Evolutionary conservation across 2,797 vertebrate species (phyloP), one percentile per base, ranked within the genome.

Genomic region (Pogonophryne albipinna): DNA sequence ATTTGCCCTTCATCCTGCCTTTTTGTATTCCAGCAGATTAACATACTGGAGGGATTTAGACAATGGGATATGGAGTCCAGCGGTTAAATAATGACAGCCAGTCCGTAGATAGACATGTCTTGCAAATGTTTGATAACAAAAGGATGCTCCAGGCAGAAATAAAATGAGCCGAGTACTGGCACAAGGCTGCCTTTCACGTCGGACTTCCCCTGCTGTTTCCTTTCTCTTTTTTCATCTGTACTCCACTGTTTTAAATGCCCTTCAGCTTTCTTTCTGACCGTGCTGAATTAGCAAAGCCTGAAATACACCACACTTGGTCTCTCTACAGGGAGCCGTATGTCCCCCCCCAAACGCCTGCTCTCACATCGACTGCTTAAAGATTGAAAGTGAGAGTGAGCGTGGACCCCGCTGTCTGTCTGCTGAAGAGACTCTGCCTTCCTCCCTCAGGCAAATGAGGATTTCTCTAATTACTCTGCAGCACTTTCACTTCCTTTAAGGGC

Each of bases 231-330:
- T 7, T 38, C 27, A 15, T 64, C 63, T 4, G 3, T n/a, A 14
- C 14, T 7, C 78, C 44, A 17, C 0, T 10, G 45, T 62, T 59
- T 71, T 79, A 80, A 90, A 74, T 67, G 68, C 68, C 82, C 90
- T 87, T 59, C 76, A 82, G 82, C 70, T 60, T 82, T 81, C 79
- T 72, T 59, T 84, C 74, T 78, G 85, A 90, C 85, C 78, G 0
- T 84, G 85, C 79, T 88, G 86, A 89, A 91, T 91, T 85, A 86
- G 85, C 85, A 73, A 79, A 59, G 80, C 78, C 85, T 52, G 13
- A 87, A 85, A 84, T 66, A 55, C 53, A 61, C 27, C 76, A 52
- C 74, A 64, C 61, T 74, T 76, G 79, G 85, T 63, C 72, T 76
- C 85, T 80, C 77, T 49, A 31, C 77, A 53, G 87, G 82, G 83